Base-by-base conservation (phyloP, 2,888 invertebrate species). In the Laothoe populi region DNA sequence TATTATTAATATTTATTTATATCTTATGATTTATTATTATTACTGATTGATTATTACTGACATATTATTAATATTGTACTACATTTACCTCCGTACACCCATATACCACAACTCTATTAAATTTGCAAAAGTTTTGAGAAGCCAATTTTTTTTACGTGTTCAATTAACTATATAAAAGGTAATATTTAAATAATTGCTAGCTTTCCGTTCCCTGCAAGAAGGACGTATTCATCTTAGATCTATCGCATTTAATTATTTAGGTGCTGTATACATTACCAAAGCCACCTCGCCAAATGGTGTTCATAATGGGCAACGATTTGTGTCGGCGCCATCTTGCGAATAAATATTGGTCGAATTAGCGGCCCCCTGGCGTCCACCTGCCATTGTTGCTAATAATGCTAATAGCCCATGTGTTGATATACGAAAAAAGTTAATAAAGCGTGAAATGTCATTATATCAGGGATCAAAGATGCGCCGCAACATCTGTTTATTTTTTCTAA, bases 341-440 rank as follows among this genome's bases (percentile, higher is more conserved):
- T 90, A 91, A 91, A 91, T 89, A 90, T 88, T 87, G 87, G 81
- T 76, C 87, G 86, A 91, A 91, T 92, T 90, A 90, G 82, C 77
- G 78, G 77, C 86, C 87, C 84, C 82, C 81, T 83, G 82, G 78
- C 79, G 77, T 73, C 76, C 86, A 88, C 86, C 90, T 90, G 90
- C 83, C 80, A 70, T 77, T 74, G 78, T 76, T 78, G 74, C 76
- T 75, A 71, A 74, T 79, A 79, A 72, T 71, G 73, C 63, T 74
- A 70, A 71, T 70, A 70, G 68, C 69, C 82, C 86, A 82, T 84
- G 83, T 86, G 86, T 82, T 78, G 83, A 68, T 70, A 61, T 68
- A 66, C 57, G 58, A 63, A 65, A 65, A 64, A 65, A 66, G 70
- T 69, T 77, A 80, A 79, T 78, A 73, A 73, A 76, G 78, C 86